A percentile compares a stretch with the other conserved stretches of the same genome.
Conservation (phyloP, 1,140 invertebrate genomes). For the Cylas formicarius region DNA sequence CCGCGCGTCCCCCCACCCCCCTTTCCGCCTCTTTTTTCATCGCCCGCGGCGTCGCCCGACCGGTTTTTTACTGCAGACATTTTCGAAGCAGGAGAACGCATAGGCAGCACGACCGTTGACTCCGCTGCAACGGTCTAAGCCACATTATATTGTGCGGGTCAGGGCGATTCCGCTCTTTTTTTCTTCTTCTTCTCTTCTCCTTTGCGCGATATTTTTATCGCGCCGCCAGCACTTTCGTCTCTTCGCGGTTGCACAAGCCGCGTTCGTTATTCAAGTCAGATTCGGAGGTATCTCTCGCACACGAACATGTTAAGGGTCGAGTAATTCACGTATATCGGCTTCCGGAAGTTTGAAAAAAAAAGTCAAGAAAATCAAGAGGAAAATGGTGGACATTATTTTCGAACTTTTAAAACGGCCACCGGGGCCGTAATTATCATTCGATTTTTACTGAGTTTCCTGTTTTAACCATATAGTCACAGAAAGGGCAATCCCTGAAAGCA, state of each 20-base stretch:
- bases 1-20: conserved; percentile 16
- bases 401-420: too few relatives aligned
- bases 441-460: too few relatives aligned
- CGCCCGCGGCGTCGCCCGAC: conserved; percentile 14
- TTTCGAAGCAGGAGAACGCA: conserved; percentile 7
- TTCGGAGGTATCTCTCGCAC: too few relatives aligned
- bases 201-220: conserved; percentile 18
- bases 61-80: conserved; percentile 20
- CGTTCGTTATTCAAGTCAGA: not conserved
- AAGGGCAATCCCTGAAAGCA: too few relatives aligned
- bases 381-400: too few relatives aligned
- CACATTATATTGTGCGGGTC: conserved; percentile 22
- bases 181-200: conserved; percentile 23
- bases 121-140: conserved; percentile 17
- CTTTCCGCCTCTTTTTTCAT: conserved; percentile 16
- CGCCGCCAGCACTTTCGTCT: conserved; percentile 1
- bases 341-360: too few relatives aligned
- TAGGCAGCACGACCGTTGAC: conserved; percentile 20
- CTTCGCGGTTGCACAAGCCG: conserved; percentile 2
- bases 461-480: too few relatives aligned
- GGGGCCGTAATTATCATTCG: too few relatives aligned
- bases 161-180: too few relatives aligned
- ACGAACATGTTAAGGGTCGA: too few relatives aligned
- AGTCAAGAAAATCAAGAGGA: too few relatives aligned
- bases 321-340: too few relatives aligned